Evolutionary conservation across 2,888 invertebrate species (phyloP).

Genomic region (Melinaea menophilus): DNA sequence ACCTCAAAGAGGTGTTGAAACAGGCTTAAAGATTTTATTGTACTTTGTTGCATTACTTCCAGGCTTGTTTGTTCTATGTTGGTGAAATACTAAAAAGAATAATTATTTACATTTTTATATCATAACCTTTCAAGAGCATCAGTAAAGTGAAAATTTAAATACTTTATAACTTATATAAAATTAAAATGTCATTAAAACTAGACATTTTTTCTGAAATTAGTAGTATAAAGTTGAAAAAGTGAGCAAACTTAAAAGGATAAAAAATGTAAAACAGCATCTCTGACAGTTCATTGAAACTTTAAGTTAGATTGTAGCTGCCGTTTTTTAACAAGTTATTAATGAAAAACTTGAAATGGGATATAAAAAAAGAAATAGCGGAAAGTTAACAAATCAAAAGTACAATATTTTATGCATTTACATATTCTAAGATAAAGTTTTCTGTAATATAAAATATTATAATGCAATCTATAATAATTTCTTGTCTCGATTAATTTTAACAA

Average conservation of each 20-base stretch:
- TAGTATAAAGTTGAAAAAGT: slow-evolving; percentile 3
- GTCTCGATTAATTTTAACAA: too few relatives aligned
- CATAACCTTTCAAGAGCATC: too few relatives aligned
- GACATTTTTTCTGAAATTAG: slow-evolving; percentile 5
- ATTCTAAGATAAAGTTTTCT: too few relatives aligned
- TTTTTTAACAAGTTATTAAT: slow-evolving; percentile 1
- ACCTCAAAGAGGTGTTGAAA: too few relatives aligned
- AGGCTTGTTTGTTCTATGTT: too few relatives aligned
- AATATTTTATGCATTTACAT: neutral
- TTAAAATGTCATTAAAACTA: slow-evolving; percentile 2
- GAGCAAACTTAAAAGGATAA: neutral
- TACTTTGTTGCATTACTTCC: too few relatives aligned
- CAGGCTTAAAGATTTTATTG: too few relatives aligned
- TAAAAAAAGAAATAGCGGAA: neutral
- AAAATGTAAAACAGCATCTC: neutral
- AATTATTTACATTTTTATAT: too few relatives aligned
- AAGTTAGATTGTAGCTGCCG: neutral
- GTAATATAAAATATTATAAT: too few relatives aligned
- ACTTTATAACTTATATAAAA: neutral
- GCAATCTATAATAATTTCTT: too few relatives aligned
- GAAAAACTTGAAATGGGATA: neutral
- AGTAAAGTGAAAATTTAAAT: too few relatives aligned
- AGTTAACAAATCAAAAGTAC: neutral
- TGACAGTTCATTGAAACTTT: slow-evolving; percentile 2
- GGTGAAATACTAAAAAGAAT: too few relatives aligned